These are phyloP conservation scores for Thereva nobilitata DNA, from an alignment of 2,888 invertebrate genomes.

Conservation along the genomic window DNA sequence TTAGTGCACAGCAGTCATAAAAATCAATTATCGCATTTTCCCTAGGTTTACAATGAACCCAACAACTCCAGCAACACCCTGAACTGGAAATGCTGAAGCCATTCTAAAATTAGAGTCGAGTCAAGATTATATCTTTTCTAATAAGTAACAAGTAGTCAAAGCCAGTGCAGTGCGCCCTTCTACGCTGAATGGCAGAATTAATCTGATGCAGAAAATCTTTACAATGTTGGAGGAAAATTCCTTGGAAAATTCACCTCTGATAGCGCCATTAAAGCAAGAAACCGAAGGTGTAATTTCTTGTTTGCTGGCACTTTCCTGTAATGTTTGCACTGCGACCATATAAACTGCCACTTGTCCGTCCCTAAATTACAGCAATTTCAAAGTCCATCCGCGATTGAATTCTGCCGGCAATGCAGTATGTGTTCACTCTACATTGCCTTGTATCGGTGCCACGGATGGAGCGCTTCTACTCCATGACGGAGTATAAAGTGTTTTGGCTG, in stretches of 20 bases:
- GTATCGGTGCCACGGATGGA: conserved; percentile 20
- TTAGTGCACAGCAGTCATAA: no score
- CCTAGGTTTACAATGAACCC: no score
- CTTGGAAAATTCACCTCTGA: conserved; percentile 18
- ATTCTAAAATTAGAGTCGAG: no score
- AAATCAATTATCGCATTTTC: no score
- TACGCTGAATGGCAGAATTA: no score
- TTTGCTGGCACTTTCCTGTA: conserved; percentile 30
- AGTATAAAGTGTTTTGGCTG: conserved; percentile 15
- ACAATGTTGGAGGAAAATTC: conserved; percentile 11
- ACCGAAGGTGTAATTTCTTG: conserved; percentile 24
- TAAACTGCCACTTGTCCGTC: conserved; percentile 30
- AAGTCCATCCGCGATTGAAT: conserved; percentile 17
- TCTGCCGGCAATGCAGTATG: background rate
- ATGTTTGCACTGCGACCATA: conserved; percentile 29
- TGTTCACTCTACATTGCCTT: no score
- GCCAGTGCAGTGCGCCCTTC: no score
- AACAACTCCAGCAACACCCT: no score
- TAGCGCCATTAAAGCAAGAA: conserved; percentile 5
- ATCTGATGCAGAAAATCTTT: no score
- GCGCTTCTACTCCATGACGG: background rate
- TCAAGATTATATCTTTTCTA: no score
- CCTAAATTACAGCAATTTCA: conserved; percentile 32
- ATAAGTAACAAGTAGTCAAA: no score
- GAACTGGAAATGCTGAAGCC: no score